Evolutionary conservation across 2,888 invertebrate species (phyloP).

Genomic region (Mythimna pallens): DNA sequence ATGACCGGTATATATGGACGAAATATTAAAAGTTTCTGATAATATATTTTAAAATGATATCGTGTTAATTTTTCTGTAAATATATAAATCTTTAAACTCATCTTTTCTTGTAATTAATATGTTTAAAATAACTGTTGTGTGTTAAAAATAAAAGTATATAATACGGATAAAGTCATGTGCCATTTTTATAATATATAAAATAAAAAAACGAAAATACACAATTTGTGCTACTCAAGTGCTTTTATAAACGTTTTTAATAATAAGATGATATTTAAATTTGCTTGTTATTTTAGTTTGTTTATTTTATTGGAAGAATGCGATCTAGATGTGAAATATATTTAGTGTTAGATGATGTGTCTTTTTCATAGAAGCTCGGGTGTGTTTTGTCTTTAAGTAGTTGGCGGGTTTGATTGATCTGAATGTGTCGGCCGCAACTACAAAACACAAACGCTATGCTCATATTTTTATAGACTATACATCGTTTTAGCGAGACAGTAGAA

Average conservation of each 20-base stretch:
- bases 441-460: conserved; percentile 65
- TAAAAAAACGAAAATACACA: conserved; percentile 73
- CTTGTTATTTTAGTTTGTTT: conserved; percentile 82
- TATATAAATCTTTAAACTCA: conserved; percentile 79
- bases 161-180: conserved; percentile 82
- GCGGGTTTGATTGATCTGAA: conserved; percentile 52
- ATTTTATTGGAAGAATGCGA: conserved; percentile 77
- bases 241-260: conserved; percentile 83
- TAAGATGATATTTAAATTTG: conserved; percentile 89
- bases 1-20: conserved; percentile 62
- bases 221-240: conserved; percentile 89
- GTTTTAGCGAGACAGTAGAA: conserved; percentile 58
- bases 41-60: conserved; percentile 81
- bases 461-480: conserved; percentile 60
- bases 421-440: conserved; percentile 54
- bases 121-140: conserved; percentile 81
- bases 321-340: conserved; percentile 74
- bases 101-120: conserved; percentile 74
- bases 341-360: conserved; percentile 72
- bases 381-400: conserved; percentile 70
- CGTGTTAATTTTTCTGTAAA: conserved; percentile 84
- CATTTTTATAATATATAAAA: conserved; percentile 79
- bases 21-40: conserved; percentile 69
- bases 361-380: conserved; percentile 67
- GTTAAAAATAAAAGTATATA: conserved; percentile 81